Percentiles rank a stretch among this genome's conserved stretches.
phyloP scores from a whole-genome alignment of 2,888 invertebrate genomes.

The Phaonia tiefii region DNA sequence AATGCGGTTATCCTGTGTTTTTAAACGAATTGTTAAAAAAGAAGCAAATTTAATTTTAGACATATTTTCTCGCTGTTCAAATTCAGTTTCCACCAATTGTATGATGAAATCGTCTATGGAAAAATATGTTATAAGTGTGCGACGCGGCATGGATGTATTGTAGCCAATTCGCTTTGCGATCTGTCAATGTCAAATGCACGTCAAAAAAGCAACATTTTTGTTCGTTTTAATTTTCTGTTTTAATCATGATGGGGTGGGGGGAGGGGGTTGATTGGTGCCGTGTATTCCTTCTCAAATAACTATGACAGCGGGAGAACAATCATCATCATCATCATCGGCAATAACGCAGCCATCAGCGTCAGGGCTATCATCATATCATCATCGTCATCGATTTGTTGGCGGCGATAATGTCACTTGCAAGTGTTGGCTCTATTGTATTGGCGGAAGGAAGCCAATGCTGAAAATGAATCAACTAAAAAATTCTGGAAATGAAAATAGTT shows the following conservation, averaged over 20 bases:
- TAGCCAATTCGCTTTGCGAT: constrained; percentile 74
- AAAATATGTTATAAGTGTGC: constrained; percentile 21
- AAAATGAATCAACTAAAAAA: not conserved
- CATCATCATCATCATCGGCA: constrained; percentile 43
- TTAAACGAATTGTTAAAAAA: constrained; percentile 8
- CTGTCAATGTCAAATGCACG: constrained; percentile 80
- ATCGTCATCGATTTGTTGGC: constrained; percentile 60
- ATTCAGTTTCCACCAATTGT: constrained; percentile 28
- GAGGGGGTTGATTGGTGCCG: constrained; percentile 36
- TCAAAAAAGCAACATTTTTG: constrained; percentile 74
- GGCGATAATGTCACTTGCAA: constrained; percentile 69
- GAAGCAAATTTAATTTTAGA: constrained; percentile 31
- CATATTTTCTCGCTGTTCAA: constrained; percentile 13
- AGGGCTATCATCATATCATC: constrained; percentile 40
- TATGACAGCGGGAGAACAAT: constrained; percentile 72
- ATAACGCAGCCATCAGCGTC: constrained; percentile 51
- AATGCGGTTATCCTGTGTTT: constrained; percentile 15
- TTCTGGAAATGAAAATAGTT: constrained; percentile 20
- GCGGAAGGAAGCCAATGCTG: not conserved
- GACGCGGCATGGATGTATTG: constrained; percentile 47
- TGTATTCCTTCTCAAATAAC: constrained; percentile 73
- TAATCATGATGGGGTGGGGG: constrained; percentile 38
- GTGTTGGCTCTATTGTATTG: constrained; percentile 61
- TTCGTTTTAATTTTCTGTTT: constrained; percentile 66
- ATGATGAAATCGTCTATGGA: constrained; percentile 12